Evolutionary conservation across 2,888 invertebrate species (phyloP), one percentile per base, ranked within the genome.

Genomic region (Odontocerum albicorne): DNA sequence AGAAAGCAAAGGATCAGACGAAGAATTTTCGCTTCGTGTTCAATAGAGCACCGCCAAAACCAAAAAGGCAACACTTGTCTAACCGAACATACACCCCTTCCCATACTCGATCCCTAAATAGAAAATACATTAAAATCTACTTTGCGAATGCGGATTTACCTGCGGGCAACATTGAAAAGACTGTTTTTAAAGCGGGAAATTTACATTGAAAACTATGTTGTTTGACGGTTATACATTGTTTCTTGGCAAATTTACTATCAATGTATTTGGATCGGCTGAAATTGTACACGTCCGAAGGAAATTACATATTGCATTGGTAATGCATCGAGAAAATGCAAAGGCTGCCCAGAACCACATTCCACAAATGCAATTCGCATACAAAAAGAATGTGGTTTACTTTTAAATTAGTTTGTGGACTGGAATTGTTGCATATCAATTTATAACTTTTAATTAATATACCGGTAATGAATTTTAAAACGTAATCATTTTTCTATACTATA

Each of bases 41-140:
- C 46, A 12, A 52, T 52, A 45, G 45, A 42, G 12, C 42, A 45
- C 22, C 36, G 38, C n/a, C 43, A 47, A 54, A 47, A 38, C 49
- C 35, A 22, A 55, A 55, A 55, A 45, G 49, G 55, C 17, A 49
- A 55, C 50, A 21, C 53, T 19, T 21, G 44, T 22, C 40, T 36
- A 12, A 38, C n/a, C 27, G 47, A 53, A 53, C 46, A 46, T 46
- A 55, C 54, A 50, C 35, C 50, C 50, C 49, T 40, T 50, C 50
- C 47, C 45, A 22, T 57, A 13, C 13, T 31, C 43, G 12, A 20
- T 27, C 59, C 59, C 16, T 58, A 58, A 49, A 58, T 40, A 54
- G 58, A 22, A 15, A 38, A 52, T 35, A 56, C 56, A 56, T 56
- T 51, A 47, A 56, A 52, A 52, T 35, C 42, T 52, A 56, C 56